Conservation (phyloP, 2,888 invertebrate species). For the Apamea crenata region DNA sequence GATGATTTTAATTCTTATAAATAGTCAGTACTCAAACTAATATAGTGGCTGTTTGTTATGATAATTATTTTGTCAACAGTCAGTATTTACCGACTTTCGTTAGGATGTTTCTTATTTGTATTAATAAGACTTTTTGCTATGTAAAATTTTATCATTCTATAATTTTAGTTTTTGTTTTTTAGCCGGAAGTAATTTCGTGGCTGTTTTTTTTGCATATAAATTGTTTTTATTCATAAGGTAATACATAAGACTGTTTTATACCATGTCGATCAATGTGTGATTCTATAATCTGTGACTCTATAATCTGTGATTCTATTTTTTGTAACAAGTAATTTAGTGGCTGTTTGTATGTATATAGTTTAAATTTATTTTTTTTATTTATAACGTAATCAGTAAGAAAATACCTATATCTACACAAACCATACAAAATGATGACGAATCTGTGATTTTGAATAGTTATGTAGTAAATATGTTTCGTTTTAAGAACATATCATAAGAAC, state of each 20-base stretch:
- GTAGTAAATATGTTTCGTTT: slow-evolving; percentile 39
- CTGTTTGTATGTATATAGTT: slow-evolving; percentile 33
- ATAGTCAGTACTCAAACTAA: slow-evolving; percentile 34
- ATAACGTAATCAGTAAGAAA: slow-evolving; percentile 37
- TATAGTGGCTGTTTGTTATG: slow-evolving; percentile 36
- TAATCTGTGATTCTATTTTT: slow-evolving; percentile 30
- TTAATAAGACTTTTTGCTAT: slow-evolving; percentile 34
- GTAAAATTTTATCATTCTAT: slow-evolving; percentile 34
- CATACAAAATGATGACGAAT: slow-evolving; percentile 31
- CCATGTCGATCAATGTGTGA: slow-evolving; percentile 34
- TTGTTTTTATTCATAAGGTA: slow-evolving; percentile 33
- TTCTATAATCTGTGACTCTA: slow-evolving; percentile 32
- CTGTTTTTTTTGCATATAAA: slow-evolving; percentile 37
- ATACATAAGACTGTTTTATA: slow-evolving; percentile 41
- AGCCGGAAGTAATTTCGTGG: slow-evolving; percentile 37
- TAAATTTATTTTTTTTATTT: slow-evolving; percentile 31
- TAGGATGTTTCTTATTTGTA: slow-evolving; percentile 36
- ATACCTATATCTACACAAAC: slow-evolving; percentile 35
- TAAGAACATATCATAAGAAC: slow-evolving; percentile 26
- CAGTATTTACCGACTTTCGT: slow-evolving; percentile 35
- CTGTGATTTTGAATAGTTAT: slow-evolving; percentile 36
- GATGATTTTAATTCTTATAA: slow-evolving; percentile 33
- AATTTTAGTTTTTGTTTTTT: slow-evolving; percentile 35
- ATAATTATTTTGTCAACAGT: slow-evolving; percentile 35
- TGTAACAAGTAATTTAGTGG: slow-evolving; percentile 33